phyloP scores from a whole-genome alignment of 2,888 invertebrate genomes.

The Drosophila borborema region DNA sequence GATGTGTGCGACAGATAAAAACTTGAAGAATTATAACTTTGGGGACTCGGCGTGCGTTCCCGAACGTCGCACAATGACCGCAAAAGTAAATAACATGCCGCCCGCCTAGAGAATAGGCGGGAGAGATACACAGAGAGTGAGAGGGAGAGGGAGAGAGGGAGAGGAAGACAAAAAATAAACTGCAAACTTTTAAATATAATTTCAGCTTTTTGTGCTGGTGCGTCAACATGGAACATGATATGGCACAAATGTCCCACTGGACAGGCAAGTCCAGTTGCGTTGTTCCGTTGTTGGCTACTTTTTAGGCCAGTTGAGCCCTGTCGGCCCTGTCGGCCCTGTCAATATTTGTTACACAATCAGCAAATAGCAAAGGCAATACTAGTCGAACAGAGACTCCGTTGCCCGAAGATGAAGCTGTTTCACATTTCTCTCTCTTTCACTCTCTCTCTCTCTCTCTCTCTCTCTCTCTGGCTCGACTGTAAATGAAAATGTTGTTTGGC shows the following conservation, averaged over 20 bases:
- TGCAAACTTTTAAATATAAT: slow-evolving; percentile 76
- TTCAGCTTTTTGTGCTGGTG: slow-evolving; percentile 78
- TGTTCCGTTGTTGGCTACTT: background rate
- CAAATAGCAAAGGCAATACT: slow-evolving; percentile 52
- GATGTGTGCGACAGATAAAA: slow-evolving; percentile 62
- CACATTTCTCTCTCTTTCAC: slow-evolving; percentile 10
- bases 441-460: no score
- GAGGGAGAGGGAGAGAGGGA: slow-evolving; percentile 1
- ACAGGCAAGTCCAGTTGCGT: slow-evolving; percentile 8
- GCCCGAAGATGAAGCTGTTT: slow-evolving; percentile 44
- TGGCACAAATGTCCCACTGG: slow-evolving; percentile 65
- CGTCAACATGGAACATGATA: slow-evolving; percentile 79
- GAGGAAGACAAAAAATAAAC: slow-evolving; percentile 23
- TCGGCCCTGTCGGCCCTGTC: slow-evolving; percentile 53
- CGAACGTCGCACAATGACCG: slow-evolving; percentile 70
- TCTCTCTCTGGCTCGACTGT: background rate
- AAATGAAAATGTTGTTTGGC: slow-evolving; percentile 63
- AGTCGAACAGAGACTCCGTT: slow-evolving; percentile 6
- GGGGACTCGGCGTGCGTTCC: slow-evolving; percentile 64
- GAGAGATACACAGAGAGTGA: background rate
- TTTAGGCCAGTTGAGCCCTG: slow-evolving; percentile 34
- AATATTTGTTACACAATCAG: slow-evolving; percentile 78
- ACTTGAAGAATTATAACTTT: slow-evolving; percentile 80
- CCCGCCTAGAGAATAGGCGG: slow-evolving; percentile 21
- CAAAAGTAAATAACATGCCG: slow-evolving; percentile 74